Evolutionary conservation across 2,113 vertebrate genomes (phyloP).

Genomic region (Stictonetta naevosa): DNA sequence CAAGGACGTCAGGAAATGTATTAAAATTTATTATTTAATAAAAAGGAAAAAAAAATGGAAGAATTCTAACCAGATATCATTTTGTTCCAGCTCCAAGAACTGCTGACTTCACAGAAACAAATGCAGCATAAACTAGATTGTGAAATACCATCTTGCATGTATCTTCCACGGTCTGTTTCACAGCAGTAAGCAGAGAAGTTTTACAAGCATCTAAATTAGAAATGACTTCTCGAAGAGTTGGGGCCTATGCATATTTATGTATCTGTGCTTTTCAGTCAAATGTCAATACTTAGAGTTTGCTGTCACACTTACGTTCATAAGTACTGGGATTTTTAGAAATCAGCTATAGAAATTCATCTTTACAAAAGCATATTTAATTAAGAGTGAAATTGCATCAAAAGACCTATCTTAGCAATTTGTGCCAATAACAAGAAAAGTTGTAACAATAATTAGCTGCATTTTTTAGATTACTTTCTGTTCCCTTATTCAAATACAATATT

Average conservation of each 20-base stretch:
- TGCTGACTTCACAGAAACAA: background rate
- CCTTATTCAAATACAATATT: background rate
- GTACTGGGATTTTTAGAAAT: background rate
- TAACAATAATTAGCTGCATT: background rate
- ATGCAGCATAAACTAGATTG: background rate
- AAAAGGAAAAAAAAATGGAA: background rate
- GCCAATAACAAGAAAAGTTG: background rate
- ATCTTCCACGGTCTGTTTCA: background rate
- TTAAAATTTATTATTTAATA: background rate
- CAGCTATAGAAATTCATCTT: background rate
- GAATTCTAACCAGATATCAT: background rate
- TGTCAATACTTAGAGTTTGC: background rate
- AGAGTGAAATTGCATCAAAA: background rate
- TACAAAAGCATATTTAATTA: background rate
- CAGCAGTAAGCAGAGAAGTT: background rate
- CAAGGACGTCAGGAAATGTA: background rate
- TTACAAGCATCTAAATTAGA: conserved; percentile 8
- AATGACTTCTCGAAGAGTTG: background rate
- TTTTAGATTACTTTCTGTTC: background rate
- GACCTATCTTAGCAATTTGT: background rate
- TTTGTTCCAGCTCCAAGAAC: background rate
- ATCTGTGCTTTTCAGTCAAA: background rate
- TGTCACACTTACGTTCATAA: background rate
- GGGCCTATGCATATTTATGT: background rate
- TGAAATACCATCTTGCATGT: background rate